These are phyloP conservation scores for Apaloderma vittatum DNA, from an alignment of 2,113 vertebrate genomes.

Conservation along the genomic window DNA sequence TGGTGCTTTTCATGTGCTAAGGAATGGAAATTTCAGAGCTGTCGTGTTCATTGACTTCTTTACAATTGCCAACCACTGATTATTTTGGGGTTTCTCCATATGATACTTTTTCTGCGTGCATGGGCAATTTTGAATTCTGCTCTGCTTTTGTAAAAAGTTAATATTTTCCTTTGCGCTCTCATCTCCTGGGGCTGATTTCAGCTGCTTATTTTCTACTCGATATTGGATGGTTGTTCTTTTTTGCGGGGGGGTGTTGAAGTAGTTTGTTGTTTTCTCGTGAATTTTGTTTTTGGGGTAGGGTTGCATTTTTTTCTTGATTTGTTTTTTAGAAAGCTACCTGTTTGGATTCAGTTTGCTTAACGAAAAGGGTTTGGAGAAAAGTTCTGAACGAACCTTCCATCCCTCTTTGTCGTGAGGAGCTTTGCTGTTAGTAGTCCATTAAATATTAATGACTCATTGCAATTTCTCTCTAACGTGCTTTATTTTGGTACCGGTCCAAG, in stretches of 20 bases:
- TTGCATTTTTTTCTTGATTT: neutral
- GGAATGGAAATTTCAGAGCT: neutral
- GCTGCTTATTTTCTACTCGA: neutral
- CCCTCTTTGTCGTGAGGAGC: neutral
- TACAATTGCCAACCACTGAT: neutral
- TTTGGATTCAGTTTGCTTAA: slow-evolving; percentile 4
- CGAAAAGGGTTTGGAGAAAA: neutral
- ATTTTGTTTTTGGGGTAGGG: neutral
- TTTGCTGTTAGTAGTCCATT: slow-evolving; percentile 56
- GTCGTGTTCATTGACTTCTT: neutral
- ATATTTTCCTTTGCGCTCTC: neutral
- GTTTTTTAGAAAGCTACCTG: neutral
- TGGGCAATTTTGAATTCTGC: neutral
- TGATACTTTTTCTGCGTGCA: neutral
- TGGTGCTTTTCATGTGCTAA: neutral
- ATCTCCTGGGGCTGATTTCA: neutral
- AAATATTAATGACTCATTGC: slow-evolving; percentile 71
- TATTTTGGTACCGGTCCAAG: slow-evolving; percentile 74
- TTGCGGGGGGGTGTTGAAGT: accelerated
- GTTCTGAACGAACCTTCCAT: neutral
- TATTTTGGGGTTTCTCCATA: neutral
- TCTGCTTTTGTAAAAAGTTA: neutral
- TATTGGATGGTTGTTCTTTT: neutral
- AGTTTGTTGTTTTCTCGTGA: neutral
- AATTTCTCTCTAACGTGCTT: slow-evolving; percentile 73